These are phyloP conservation scores for Beaufortia kweichowensis DNA, from an alignment of 2,113 vertebrate genomes.

Conservation along the genomic window DNA sequence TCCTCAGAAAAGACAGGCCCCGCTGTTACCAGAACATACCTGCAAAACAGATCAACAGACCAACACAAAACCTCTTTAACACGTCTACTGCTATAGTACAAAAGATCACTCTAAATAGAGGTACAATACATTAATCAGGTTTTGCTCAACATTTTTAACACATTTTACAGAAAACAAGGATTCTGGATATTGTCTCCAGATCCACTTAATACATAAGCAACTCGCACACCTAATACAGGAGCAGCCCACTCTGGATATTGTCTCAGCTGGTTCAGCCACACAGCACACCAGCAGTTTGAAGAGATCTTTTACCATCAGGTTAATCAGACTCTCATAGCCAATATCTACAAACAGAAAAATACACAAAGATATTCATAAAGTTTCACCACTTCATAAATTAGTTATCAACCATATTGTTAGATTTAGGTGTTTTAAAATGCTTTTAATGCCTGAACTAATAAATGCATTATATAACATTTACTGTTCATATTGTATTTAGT, in stretches of 20 bases:
- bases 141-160: neutral
- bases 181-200: no score
- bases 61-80: no score
- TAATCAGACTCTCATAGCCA: conserved; percentile 92
- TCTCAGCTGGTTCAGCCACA: conserved; percentile 93
- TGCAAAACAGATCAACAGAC: conserved; percentile 58
- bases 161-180: neutral
- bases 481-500: no score
- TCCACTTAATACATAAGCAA: no score
- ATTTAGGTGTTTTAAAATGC: no score
- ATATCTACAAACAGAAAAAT: conserved; percentile 69
- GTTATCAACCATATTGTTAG: no score
- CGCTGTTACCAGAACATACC: conserved; percentile 92
- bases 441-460: no score
- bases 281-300: conserved; percentile 92
- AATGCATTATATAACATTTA: no score
- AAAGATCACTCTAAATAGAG: no score
- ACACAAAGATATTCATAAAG: neutral
- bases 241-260: conserved; percentile 96
- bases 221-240: conserved; percentile 91
- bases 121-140: no score
- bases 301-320: conserved; percentile 94
- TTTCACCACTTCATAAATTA: no score
- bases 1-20: conserved; percentile 95
- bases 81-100: neutral